phyloP scores from a whole-genome alignment of 2,797 vertebrate genomes.

The Zenarchopterus dispar region DNA sequence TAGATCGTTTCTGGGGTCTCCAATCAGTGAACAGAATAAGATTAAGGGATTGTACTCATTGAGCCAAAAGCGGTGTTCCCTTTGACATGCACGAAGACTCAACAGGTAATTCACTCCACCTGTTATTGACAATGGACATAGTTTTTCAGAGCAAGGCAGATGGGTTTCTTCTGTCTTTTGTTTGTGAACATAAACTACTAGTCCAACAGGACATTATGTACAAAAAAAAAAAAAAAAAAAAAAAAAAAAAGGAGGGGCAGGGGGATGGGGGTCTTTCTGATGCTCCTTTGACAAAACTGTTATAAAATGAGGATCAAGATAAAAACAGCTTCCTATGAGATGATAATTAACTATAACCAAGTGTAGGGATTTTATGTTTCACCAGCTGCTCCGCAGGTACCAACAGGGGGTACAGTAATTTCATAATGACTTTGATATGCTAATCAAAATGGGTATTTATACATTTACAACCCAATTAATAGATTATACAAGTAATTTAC shows the following conservation, averaged over 20 bases:
- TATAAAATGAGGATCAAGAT: conserved; percentile 19
- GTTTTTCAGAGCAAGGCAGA: conserved; percentile 87
- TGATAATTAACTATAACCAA: conserved; percentile 2
- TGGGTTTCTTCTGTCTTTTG: conserved; percentile 78
- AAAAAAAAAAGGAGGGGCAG: too few species aligned
- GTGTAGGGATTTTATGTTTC: conserved; percentile 31
- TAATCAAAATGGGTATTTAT: conserved; percentile 50
- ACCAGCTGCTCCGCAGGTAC: conserved; percentile 36
- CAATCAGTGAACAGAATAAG: conserved; percentile 92
- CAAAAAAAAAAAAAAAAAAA: too few species aligned
- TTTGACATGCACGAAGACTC: conserved; percentile 92
- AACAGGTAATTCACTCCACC: conserved; percentile 96
- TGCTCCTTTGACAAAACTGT: conserved; percentile 13
- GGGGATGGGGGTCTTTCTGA: neutral
- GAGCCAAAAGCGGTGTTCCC: conserved; percentile 93
- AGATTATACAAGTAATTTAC: neutral
- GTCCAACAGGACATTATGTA: conserved; percentile 3
- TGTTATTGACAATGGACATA: conserved; percentile 93
- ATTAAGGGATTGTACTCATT: conserved; percentile 99
- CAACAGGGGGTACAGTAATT: conserved; percentile 46
- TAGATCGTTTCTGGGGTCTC: conserved; percentile 92
- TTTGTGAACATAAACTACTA: conserved; percentile 28
- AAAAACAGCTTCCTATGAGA: conserved; percentile 15
- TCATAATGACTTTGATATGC: conserved; percentile 47
- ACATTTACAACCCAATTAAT: conserved; percentile 37